Evolutionary conservation across 2,113 vertebrate species (phyloP), one percentile per base, ranked within the genome.

Genomic region (Ovis canadensis): DNA sequence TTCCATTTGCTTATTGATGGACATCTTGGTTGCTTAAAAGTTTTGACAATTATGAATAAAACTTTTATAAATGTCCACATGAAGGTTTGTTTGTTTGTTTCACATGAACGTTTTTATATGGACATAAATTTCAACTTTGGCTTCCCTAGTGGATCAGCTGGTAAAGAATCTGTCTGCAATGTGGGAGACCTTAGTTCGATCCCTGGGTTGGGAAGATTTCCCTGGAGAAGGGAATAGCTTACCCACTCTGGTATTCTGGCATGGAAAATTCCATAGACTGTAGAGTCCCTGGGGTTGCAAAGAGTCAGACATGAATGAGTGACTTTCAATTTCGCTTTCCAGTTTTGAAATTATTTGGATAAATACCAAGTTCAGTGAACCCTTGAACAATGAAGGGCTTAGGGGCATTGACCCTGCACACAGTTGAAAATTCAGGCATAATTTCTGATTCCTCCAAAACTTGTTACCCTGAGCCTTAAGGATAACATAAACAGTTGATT

Each of bases 31-130:
- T 91, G 31, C 60, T 89, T 85, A 67, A 13, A 85, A 57, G 7
- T 85, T 93, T 95, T 60, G 36, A 27, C 21, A 89, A 36, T 94
- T 93, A 85, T 85, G 52, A 86, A 84, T 84, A 84, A 94, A 92
- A 40, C 14, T 90, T 21, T 4, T 90, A 36, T 84, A 60, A 92
- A 83, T 33, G 90, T 52, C 4, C 17, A 50, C 17, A 16, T 23
- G 59, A 23, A 91, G 31, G 21, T 78, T 78, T 80, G 27, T 33
- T 62, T 62, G 29, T 60, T 62, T 62, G 6, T 15, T 31, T 33
- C 11, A 43, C 23, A 10, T 23, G 54, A 23, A 81, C 16, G 27
- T 67, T 80, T 84, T 57, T 96, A 25, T 95, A 14, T 90, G 40
- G 31, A 90, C 11, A 36, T 52, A 93, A 57, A 3, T 91, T 94